phyloP scores from a whole-genome alignment of 2,888 invertebrate species.

The Pyralis farinalis region DNA sequence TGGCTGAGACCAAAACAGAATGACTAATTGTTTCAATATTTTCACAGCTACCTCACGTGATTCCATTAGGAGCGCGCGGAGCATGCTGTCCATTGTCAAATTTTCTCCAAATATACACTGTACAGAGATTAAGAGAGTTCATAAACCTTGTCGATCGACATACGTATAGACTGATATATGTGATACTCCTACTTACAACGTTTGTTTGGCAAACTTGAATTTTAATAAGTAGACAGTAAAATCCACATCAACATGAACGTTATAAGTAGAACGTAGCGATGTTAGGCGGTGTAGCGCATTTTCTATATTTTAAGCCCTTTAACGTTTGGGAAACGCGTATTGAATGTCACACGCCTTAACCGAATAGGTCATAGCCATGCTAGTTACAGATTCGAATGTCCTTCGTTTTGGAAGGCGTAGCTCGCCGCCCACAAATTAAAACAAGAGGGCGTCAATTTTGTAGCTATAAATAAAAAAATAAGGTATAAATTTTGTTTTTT shows the following conservation, averaged over 20 bases:
- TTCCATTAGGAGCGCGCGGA: constrained; percentile 15
- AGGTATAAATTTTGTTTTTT: no score
- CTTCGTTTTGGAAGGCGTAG: background rate
- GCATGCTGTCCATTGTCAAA: constrained; percentile 37
- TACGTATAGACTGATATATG: background rate
- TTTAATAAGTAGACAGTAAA: background rate
- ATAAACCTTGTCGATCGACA: constrained; percentile 20
- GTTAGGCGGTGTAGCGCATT: no score
- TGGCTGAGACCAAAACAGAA: no score
- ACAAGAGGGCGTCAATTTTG: no score
- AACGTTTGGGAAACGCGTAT: no score
- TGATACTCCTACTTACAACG: background rate
- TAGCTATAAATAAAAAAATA: no score
- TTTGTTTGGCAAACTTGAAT: background rate
- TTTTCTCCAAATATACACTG: constrained; percentile 52
- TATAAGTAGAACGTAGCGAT: background rate
- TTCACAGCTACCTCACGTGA: no score
- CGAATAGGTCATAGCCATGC: no score
- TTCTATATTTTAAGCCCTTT: no score
- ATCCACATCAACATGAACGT: background rate
- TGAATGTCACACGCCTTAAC: no score
- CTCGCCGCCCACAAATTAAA: no score
- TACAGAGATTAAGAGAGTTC: constrained; percentile 37
- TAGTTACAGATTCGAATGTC: background rate
- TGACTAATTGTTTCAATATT: no score